Evolutionary conservation across 1,140 invertebrate species (phyloP), one percentile per base, ranked within the genome.

Genomic region (Probaryconus sp.): DNA sequence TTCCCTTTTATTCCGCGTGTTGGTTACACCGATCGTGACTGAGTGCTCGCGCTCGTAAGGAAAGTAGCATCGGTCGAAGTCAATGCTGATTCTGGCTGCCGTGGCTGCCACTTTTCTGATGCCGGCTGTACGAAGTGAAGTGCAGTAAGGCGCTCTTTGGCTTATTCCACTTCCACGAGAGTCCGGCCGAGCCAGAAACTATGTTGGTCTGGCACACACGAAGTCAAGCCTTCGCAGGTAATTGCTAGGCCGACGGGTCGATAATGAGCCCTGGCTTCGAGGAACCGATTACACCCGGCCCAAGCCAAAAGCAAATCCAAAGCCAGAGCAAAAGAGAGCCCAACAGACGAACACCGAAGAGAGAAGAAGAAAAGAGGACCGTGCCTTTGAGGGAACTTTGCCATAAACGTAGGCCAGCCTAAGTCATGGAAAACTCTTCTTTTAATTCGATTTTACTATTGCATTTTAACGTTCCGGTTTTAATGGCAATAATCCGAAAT

Each of bases 171-270:
- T 61, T 67, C 53, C 40, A 42, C 61, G 31, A 64, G 74, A 43
- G 35, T 56, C 60, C 45, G 51, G 30, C 33, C 28, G 43, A 63
- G 67, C 48, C 69, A 67, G 65, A 77, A 77, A 73, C 64, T 77
- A 73, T 73, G 76, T 74, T 77, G 70, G 76, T 70, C 64, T 77
- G 76, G 76, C 70, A 77, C 70, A 77, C 68, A 70, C 65, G 70
- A 77, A 76, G 69, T 71, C 77, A 63, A 73, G 74, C 56, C 64
- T 86, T 83, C 82, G 83, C 85, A 85, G 85, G 86, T 87, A 87
- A 88, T 87, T 88, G 87, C 84, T 85, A 86, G 85, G 84, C 86
- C 87, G 87, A 85, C 86, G 87, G 86, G 87, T 87, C 86, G 87
- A 87, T 87, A 87, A 87, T 87, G 87, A 88, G 87, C 83, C 85